phyloP scores from a whole-genome alignment of 2,113 vertebrate genomes.

The pig (Sus scrofa) region DNA sequence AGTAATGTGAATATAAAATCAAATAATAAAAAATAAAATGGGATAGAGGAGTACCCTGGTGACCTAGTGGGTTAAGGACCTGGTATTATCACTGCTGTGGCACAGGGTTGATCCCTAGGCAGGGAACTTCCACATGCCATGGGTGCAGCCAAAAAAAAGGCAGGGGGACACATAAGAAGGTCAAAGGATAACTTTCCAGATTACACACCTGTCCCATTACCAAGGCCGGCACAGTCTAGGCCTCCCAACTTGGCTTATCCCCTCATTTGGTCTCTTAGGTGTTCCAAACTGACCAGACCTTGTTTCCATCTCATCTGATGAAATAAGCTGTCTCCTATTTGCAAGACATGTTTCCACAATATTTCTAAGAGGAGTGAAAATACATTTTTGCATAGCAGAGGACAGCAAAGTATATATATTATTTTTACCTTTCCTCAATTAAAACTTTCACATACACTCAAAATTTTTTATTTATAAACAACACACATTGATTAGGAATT shows the following conservation, averaged over 20 bases:
- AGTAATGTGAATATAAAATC: background rate
- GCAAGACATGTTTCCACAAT: background rate
- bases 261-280: rapidly evolving
- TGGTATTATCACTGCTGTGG: no score
- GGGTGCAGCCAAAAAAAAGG: no score
- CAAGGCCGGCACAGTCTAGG: rapidly evolving
- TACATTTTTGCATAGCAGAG: background rate
- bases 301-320: background rate
- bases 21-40: no score
- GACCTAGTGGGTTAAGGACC: no score
- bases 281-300: background rate
- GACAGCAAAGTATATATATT: background rate
- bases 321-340: background rate
- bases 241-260: background rate
- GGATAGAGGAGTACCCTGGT: no score
- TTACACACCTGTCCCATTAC: background rate
- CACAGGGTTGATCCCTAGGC: no score
- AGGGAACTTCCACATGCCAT: no score
- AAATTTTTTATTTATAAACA: background rate
- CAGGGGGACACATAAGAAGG: background rate
- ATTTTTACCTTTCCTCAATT: background rate
- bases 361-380: background rate
- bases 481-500: background rate
- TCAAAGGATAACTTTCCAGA: background rate
- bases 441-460: background rate